Percentiles rank a stretch among this genome's conserved stretches.
Conservation (phyloP, 2,797 vertebrate genomes). For the Sphaeramia orbicularis region DNA sequence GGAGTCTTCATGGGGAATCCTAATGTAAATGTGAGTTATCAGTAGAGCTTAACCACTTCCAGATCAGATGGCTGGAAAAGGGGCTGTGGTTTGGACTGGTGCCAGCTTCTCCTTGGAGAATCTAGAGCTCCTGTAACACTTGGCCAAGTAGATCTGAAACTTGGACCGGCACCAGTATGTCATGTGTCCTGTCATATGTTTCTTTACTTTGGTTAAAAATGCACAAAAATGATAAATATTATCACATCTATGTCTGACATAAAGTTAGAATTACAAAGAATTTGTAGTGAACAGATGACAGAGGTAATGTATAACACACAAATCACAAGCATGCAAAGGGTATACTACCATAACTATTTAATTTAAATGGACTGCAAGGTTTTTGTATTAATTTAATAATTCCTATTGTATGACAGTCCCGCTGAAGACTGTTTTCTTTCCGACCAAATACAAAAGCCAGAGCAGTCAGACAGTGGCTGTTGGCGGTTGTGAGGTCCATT, state of each 20-base stretch:
- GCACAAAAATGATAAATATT: no score
- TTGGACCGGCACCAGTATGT: not conserved
- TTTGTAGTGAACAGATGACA: no score
- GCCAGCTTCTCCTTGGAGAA: constrained; percentile 47
- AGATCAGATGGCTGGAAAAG: constrained; percentile 66
- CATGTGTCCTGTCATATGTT: not conserved
- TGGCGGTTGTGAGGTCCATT: constrained; percentile 4
- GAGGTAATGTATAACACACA: no score
- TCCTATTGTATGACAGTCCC: not conserved
- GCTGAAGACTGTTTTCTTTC: constrained; percentile 9
- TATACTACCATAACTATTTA: constrained; percentile 14
- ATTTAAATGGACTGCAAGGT: constrained; percentile 6
- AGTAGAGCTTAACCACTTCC: constrained; percentile 66
- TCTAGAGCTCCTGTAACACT: constrained; percentile 16
- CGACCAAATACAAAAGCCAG: constrained; percentile 39
- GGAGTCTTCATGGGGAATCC: constrained; percentile 33
- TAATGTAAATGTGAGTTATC: constrained; percentile 60
- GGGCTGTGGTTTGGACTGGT: constrained; percentile 53
- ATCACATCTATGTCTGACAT: no score
- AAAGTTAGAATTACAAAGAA: no score
- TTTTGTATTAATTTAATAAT: constrained; percentile 32
- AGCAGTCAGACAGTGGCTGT: constrained; percentile 37
- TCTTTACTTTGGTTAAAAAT: no score
- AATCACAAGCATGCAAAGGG: not conserved
- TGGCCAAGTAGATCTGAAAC: not conserved